These are phyloP conservation scores for Cetonia aurata DNA, from an alignment of 2,888 invertebrate genomes.

Conservation along the genomic window DNA sequence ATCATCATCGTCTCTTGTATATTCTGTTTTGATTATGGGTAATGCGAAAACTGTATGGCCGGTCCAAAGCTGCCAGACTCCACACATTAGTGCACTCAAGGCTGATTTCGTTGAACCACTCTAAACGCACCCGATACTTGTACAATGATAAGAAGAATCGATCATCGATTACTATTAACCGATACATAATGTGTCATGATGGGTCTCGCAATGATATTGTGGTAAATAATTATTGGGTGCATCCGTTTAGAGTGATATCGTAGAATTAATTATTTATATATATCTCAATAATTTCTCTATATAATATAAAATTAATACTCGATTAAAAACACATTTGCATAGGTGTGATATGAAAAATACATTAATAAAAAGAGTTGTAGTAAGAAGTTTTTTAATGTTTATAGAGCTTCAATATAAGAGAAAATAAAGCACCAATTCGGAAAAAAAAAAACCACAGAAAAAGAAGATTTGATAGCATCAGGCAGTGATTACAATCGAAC, in stretches of 20 bases:
- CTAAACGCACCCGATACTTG: constrained; percentile 51
- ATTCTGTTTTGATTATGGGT: constrained; percentile 34
- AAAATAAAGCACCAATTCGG: constrained; percentile 16
- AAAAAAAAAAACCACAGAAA: no score
- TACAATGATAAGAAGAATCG: no score
- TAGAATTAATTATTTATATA: no score
- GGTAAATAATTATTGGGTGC: no score
- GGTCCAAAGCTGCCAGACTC: constrained; percentile 65
- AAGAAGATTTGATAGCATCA: no score
- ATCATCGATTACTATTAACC: no score
- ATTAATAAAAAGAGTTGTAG: constrained; percentile 23
- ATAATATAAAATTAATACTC: no score
- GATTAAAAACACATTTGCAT: no score
- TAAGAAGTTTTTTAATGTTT: constrained; percentile 3
- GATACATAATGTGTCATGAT: no score
- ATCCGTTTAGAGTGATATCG: no score
- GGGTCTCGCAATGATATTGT: background rate
- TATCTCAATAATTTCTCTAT: no score
- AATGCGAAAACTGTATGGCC: constrained; percentile 62
- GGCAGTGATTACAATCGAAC: constrained; percentile 37
- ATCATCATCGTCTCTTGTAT: constrained; percentile 30
- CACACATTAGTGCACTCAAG: constrained; percentile 68
- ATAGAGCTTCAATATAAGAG: constrained; percentile 16
- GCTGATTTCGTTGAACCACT: constrained; percentile 58
- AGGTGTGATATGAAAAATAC: constrained; percentile 42